Evolutionary conservation across 1,140 invertebrate genomes (phyloP).

Genomic region (Drosophila kanapiae): DNA sequence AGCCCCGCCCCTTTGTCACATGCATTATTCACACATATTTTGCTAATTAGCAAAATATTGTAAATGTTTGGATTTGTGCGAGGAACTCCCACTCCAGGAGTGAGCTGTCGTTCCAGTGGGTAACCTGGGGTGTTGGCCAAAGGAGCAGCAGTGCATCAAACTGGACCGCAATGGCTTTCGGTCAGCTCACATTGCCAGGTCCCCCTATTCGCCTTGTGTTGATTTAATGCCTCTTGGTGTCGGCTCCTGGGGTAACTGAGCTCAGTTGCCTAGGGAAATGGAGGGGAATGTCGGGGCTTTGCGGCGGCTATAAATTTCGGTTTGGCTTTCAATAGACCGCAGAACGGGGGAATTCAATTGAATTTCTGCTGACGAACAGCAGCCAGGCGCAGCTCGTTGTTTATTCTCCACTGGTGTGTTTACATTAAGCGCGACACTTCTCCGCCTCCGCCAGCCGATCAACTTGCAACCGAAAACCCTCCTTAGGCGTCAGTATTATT

Average conservation of each 20-base stretch:
- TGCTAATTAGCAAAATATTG: conserved; percentile 84
- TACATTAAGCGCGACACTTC: conserved; percentile 62
- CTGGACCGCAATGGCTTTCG: conserved; percentile 61
- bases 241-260: conserved; percentile 48
- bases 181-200: conserved; percentile 48
- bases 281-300: conserved; percentile 27
- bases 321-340: conserved; percentile 75
- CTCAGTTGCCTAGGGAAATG: conserved; percentile 16
- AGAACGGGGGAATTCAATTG: conserved; percentile 57
- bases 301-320: conserved; percentile 69
- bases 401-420: conserved; percentile 38
- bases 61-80: conserved; percentile 81
- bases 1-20: conserved; percentile 29
- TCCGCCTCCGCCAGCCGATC: conserved; percentile 9
- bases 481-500: conserved; percentile 73
- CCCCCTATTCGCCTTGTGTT: conserved; percentile 36
- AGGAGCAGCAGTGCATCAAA: conserved; percentile 64
- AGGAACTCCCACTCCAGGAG: conserved; percentile 10
- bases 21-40: conserved; percentile 83
- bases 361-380: conserved; percentile 58
- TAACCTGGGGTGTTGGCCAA: conserved; percentile 8
- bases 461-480: conserved; percentile 47
- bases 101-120: neutral
- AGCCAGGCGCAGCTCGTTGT: conserved; percentile 12
- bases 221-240: conserved; percentile 70